A percentile compares a stretch with the other conserved stretches of the same genome.
phyloP scores from a whole-genome alignment of 2,113 vertebrate genomes.

The Catharus minimus region DNA sequence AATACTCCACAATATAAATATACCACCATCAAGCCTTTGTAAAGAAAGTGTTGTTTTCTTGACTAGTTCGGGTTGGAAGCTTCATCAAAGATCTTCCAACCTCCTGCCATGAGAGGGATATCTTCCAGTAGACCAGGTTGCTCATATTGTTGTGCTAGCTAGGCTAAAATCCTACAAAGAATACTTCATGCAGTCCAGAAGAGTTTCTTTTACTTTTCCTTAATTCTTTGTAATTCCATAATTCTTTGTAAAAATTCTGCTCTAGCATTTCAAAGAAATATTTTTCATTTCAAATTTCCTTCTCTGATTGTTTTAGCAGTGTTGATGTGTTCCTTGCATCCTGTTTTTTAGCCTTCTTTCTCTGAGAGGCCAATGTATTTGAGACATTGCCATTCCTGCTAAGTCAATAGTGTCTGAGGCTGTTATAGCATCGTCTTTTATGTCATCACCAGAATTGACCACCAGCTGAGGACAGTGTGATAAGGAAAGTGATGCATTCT shows the following conservation, averaged over 20 bases:
- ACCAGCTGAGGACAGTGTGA: not conserved
- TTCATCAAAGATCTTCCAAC: not conserved
- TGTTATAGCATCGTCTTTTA: rapidly evolving
- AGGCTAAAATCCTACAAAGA: not conserved
- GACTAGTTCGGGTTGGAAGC: not conserved
- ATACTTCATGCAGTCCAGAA: not conserved
- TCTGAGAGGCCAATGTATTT: not conserved
- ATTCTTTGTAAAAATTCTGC: not conserved
- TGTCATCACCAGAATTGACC: not conserved
- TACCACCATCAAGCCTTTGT: not conserved
- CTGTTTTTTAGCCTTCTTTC: not conserved
- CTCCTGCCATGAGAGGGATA: not conserved
- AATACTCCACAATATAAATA: not conserved
- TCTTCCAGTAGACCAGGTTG: not conserved
- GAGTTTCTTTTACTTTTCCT: not conserved
- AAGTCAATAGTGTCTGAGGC: not conserved
- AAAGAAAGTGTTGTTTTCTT: not conserved
- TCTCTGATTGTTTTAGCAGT: not conserved
- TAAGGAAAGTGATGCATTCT: not conserved
- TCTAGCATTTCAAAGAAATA: not conserved
- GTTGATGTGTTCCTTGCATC: not conserved
- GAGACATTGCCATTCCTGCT: not conserved
- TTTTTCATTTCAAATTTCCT: not conserved
- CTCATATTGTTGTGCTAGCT: not conserved
- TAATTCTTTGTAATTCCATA: not conserved